Evolutionary conservation across 1,140 invertebrate species (phyloP).

Genomic region (Eubasilissa regina): DNA sequence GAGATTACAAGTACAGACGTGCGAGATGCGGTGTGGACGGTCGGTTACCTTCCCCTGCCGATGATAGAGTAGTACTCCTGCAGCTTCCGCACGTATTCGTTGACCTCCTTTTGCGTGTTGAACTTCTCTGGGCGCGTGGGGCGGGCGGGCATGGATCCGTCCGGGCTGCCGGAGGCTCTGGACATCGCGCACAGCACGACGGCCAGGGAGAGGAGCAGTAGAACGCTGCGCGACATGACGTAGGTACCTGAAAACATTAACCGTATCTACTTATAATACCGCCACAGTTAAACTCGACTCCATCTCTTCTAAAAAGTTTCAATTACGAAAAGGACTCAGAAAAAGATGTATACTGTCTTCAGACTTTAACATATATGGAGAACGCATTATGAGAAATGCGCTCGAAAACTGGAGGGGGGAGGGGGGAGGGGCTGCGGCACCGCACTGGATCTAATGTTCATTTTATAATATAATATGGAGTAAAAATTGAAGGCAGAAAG

Average conservation of each 20-base stretch:
- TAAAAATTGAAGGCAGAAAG: no score
- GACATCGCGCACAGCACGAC: background rate
- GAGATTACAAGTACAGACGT: no score
- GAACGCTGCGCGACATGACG: conserved; percentile 14
- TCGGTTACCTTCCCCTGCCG: conserved; percentile 44
- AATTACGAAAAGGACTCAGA: no score
- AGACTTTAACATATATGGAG: background rate
- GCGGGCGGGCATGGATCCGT: conserved; percentile 13
- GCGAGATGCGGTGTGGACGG: no score
- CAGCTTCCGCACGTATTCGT: conserved; percentile 47
- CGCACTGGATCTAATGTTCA: background rate
- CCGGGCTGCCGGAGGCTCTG: background rate
- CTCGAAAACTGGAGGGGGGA: no score
- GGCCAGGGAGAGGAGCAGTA: conserved; percentile 4
- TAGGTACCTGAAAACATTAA: no score
- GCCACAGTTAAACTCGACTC: no score
- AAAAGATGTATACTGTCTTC: background rate
- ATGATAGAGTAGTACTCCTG: conserved; percentile 47
- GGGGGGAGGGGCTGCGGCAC: background rate
- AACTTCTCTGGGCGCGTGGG: conserved; percentile 50
- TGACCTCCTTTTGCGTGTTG: conserved; percentile 38
- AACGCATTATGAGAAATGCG: background rate
- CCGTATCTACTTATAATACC: no score
- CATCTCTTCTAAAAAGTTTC: background rate
- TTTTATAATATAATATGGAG: no score